Evolutionary conservation across 2,113 vertebrate genomes (phyloP), one percentile per base, ranked within the genome.

Genomic region (Gobio gobio): DNA sequence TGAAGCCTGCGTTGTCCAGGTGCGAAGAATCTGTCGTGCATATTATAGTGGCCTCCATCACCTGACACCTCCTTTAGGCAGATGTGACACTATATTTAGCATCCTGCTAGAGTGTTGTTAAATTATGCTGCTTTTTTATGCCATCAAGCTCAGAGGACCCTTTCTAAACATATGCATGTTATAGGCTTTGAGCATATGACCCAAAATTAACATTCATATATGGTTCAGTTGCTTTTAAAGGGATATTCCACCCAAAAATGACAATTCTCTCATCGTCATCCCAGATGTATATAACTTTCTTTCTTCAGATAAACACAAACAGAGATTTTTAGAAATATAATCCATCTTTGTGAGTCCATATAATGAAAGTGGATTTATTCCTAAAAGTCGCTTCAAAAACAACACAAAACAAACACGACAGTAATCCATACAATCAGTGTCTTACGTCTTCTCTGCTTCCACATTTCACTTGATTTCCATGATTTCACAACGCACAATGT

Each of bases 21-120:
- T 74, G 45, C 18, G 40, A 22, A 9, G 5, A 84, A 24, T 47
- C 49, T 47, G 64, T 29, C 10, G 2, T 79, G 24, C 12, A 58
- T 64, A 76, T 83, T 49, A 80, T 36, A 49, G 54, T 58, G 56
- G 14, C 59, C 58, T 54, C n/a, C 58, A 79, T n/a, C 70, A 29
- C 26, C 63, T 77, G 40, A 45, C 45, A 74, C 66, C 47, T 47
- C 47, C 63, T 45, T 45, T 3, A 78, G 74, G 51, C 26, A 51
- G 56, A 64, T 83, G 40, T 70, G 64, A 18, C 3, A 12, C 70
- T 78, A 70, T 47, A 63, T 83, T 83, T 72, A 40, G 29, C n/a
- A 3, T 10, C 45, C 78, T 68, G 78, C 40, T 73, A 29, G 84
- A 74, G 66, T 74, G 58, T 56, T 13, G 33, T 47, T 33, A 36